Evolutionary conservation across 2,797 vertebrate genomes (phyloP).

Genomic region (Capromys pilorides): DNA sequence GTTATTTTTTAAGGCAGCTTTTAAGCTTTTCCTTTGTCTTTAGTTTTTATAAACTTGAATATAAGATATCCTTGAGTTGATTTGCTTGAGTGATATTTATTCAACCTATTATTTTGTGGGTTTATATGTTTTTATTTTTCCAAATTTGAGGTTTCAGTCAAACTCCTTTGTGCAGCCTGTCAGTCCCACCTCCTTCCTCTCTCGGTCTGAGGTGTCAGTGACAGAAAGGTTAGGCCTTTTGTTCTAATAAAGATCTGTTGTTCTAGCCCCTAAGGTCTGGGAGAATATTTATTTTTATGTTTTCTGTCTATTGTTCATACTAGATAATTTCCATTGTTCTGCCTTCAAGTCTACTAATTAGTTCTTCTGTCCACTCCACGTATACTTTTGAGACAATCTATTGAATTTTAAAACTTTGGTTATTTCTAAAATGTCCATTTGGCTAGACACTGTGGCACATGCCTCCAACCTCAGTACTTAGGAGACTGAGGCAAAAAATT

Average conservation of each 20-base stretch:
- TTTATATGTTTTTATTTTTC: neutral
- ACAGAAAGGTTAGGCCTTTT: neutral
- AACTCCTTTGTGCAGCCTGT: neutral
- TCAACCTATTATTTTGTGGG: neutral
- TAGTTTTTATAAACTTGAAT: slow-evolving; percentile 9
- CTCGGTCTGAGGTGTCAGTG: neutral
- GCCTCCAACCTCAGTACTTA: neutral
- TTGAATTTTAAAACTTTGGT: neutral
- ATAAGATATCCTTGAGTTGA: neutral
- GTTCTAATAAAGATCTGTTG: neutral
- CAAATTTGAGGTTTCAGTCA: neutral
- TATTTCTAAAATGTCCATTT: neutral
- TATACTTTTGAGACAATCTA: neutral
- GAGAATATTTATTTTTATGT: neutral
- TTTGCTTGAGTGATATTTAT: neutral
- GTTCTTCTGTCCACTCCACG: neutral
- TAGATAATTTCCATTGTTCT: neutral
- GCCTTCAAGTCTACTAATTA: neutral
- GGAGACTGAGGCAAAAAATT: neutral
- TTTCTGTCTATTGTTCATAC: neutral
- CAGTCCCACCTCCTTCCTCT: neutral
- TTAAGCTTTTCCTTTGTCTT: neutral
- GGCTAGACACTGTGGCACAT: neutral
- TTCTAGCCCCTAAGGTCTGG: neutral
- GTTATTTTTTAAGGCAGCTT: neutral